Conservation (phyloP, 2,888 invertebrate genomes). For the Graphium colonna region DNA sequence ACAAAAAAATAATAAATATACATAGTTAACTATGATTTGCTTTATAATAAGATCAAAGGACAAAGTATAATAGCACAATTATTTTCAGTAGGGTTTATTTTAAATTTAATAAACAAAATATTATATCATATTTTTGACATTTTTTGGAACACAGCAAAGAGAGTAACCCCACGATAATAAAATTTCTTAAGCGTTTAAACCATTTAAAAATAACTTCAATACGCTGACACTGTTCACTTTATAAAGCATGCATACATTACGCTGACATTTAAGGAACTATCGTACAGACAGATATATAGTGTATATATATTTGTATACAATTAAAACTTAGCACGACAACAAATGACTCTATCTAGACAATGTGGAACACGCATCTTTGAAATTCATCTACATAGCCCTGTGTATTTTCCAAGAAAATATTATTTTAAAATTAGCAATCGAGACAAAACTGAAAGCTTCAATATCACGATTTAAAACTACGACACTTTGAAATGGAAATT, state of each 20-base stretch:
- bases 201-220: background rate
- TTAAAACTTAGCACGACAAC: conserved; percentile 6
- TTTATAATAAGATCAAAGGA: too few relatives aligned
- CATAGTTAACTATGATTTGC: background rate
- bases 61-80: too few relatives aligned
- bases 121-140: background rate
- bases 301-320: background rate
- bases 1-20: background rate
- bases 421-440: too few relatives aligned
- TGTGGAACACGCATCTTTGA: conserved; percentile 2
- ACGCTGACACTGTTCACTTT: conserved; percentile 2
- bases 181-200: too few relatives aligned
- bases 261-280: conserved; percentile 15
- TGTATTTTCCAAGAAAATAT: conserved; percentile 1
- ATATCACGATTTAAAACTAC: too few relatives aligned
- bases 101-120: conserved; percentile 36
- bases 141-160: background rate
- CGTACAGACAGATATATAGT: conserved; percentile 7
- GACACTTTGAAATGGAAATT: too few relatives aligned
- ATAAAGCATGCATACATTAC: conserved; percentile 11
- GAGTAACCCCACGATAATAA: background rate
- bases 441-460: background rate
- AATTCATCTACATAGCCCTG: conserved; percentile 19
- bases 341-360: conserved; percentile 9
- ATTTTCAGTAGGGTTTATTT: too few relatives aligned